Conservation (phyloP, 2,888 invertebrate genomes). For the Campaea margaritaria region DNA sequence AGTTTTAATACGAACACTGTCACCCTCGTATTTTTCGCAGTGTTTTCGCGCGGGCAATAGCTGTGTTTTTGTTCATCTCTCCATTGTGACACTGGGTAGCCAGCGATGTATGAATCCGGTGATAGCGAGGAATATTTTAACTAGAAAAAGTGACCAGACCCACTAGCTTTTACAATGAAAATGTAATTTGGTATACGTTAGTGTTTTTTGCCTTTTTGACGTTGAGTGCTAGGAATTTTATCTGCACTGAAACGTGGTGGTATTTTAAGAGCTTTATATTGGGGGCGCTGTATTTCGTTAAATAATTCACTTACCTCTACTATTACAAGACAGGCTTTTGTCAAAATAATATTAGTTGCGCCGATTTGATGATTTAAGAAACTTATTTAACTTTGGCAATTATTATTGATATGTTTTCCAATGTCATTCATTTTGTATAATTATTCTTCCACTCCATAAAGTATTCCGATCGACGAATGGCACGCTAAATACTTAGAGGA, state of each 20-base stretch:
- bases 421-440: no score
- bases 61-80: constrained; percentile 75
- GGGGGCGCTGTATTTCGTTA: not conserved
- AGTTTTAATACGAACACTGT: constrained; percentile 45
- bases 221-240: constrained; percentile 27
- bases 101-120: constrained; percentile 78
- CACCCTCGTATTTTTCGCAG: constrained; percentile 46
- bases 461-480: constrained; percentile 23
- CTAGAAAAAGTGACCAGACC: constrained; percentile 59
- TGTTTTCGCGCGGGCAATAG: constrained; percentile 57
- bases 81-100: constrained; percentile 70
- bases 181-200: constrained; percentile 46
- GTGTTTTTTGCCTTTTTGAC: constrained; percentile 34
- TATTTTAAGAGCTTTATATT: not conserved
- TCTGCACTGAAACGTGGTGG: constrained; percentile 5
- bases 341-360: no score
- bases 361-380: no score
- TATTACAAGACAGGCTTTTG: no score
- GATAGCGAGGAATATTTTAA: constrained; percentile 75
- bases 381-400: no score
- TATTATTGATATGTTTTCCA: no score
- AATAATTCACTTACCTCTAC: no score
- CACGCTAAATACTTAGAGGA: constrained; percentile 28
- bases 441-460: constrained; percentile 24
- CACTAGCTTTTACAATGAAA: constrained; percentile 54